phyloP scores from a whole-genome alignment of 2,113 vertebrate genomes.

The Dicrurus megarhynchus region DNA sequence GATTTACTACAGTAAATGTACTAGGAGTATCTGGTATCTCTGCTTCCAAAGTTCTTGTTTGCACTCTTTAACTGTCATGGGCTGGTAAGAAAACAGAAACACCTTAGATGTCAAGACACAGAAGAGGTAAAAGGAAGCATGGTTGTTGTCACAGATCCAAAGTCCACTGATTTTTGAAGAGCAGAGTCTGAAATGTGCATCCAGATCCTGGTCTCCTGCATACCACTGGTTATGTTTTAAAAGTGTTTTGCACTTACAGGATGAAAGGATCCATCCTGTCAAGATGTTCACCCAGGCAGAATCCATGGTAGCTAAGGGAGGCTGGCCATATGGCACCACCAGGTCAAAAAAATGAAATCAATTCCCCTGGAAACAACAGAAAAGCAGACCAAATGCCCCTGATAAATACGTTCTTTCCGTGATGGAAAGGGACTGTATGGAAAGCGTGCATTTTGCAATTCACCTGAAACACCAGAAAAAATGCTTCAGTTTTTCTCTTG shows the following conservation, averaged over 20 bases:
- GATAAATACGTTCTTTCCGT: not conserved
- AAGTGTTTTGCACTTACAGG: not conserved
- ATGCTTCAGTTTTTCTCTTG: not conserved
- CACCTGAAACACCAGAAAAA: not conserved
- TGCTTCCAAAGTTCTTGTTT: not conserved
- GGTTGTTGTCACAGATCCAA: not conserved
- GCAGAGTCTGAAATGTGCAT: not conserved
- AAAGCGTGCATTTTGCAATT: not conserved
- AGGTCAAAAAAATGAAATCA: not conserved
- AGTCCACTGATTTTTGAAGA: not conserved
- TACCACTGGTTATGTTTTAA: not conserved
- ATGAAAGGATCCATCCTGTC: not conserved
- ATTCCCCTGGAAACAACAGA: not conserved
- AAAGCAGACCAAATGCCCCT: not conserved
- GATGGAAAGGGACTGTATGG: not conserved
- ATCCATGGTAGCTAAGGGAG: not conserved
- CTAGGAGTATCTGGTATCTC: not conserved
- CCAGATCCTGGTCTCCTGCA: not conserved
- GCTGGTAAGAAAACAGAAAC: not conserved
- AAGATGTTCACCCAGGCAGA: constrained; percentile 17
- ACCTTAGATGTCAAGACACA: not conserved
- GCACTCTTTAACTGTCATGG: not conserved
- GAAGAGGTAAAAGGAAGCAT: not conserved
- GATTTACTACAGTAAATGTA: not conserved
- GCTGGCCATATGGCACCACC: not conserved